These are phyloP conservation scores for Pyrrhia umbra DNA, from an alignment of 2,888 invertebrate genomes.

Conservation along the genomic window DNA sequence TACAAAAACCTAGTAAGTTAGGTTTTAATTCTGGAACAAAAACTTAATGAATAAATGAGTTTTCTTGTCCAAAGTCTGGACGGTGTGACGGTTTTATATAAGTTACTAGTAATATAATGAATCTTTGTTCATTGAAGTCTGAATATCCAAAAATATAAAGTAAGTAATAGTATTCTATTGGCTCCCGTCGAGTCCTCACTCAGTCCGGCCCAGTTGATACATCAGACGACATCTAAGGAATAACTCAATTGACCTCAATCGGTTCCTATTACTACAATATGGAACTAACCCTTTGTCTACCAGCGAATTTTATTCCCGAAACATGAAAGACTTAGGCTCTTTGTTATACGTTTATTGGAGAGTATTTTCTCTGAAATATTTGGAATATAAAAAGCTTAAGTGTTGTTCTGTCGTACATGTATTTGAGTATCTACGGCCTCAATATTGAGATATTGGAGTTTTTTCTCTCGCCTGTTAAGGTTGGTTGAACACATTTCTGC, in stretches of 20 bases:
- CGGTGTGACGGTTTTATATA: background rate
- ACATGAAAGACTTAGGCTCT: slow-evolving; percentile 46
- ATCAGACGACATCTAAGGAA: slow-evolving; percentile 47
- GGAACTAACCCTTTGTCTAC: slow-evolving; percentile 62
- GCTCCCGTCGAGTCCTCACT: slow-evolving; percentile 26
- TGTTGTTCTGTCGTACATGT: slow-evolving; percentile 29
- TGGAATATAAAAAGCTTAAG: slow-evolving; percentile 45
- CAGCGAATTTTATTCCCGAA: slow-evolving; percentile 53
- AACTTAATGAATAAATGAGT: background rate
- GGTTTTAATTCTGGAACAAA: background rate
- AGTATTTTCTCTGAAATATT: slow-evolving; percentile 40
- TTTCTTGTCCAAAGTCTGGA: background rate
- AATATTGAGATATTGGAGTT: slow-evolving; percentile 27
- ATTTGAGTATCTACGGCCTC: background rate
- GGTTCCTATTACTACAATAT: slow-evolving; percentile 57
- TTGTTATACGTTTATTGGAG: slow-evolving; percentile 51
- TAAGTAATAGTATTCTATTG: slow-evolving; percentile 15
- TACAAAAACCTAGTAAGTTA: background rate
- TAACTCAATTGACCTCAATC: slow-evolving; percentile 64
- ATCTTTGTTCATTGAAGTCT: slow-evolving; percentile 8
- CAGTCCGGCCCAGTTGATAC: slow-evolving; percentile 33
- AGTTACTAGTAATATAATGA: slow-evolving; percentile 11
- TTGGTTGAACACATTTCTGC: slow-evolving; percentile 27
- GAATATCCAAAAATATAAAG: slow-evolving; percentile 11
- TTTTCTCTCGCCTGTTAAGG: slow-evolving; percentile 28